A percentile compares a stretch with the other conserved stretches of the same genome.
Evolutionary conservation across 1,140 invertebrate species (phyloP).

Genomic region (Philopotamus ludificatus): DNA sequence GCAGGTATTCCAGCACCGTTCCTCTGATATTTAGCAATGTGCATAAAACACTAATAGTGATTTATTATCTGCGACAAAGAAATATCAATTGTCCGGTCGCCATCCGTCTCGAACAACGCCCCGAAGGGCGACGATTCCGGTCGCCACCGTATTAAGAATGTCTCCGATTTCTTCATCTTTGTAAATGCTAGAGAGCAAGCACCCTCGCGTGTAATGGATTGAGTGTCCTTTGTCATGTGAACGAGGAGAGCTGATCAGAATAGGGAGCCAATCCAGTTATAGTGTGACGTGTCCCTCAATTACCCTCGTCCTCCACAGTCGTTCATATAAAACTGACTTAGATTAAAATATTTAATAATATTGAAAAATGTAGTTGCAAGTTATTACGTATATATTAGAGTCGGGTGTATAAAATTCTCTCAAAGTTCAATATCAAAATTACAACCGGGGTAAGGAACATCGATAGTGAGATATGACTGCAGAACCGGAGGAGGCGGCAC

Average conservation of each 20-base stretch:
- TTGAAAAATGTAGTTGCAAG: too few species aligned
- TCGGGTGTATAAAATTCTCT: too few species aligned
- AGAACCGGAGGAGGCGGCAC: not conserved
- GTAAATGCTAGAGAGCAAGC: conserved; percentile 10
- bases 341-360: too few species aligned
- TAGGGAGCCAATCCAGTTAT: conserved; percentile 32
- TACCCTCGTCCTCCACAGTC: conserved; percentile 16
- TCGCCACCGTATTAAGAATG: conserved; percentile 6
- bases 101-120: not conserved
- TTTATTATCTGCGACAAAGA: too few species aligned
- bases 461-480: not conserved
- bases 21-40: too few species aligned
- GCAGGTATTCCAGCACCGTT: too few species aligned
- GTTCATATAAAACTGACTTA: too few species aligned
- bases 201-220: conserved; percentile 32
- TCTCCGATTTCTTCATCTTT: not conserved
- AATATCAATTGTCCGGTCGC: conserved; percentile 1
- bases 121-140: not conserved
- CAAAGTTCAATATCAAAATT: too few species aligned
- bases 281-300: conserved; percentile 36
- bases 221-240: conserved; percentile 37
- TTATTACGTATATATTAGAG: too few species aligned
- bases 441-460: too few species aligned
- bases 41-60: too few species aligned
- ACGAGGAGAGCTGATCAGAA: conserved; percentile 36